Conservation (phyloP, 2,113 vertebrate species). For the Sorex fumeus region DNA sequence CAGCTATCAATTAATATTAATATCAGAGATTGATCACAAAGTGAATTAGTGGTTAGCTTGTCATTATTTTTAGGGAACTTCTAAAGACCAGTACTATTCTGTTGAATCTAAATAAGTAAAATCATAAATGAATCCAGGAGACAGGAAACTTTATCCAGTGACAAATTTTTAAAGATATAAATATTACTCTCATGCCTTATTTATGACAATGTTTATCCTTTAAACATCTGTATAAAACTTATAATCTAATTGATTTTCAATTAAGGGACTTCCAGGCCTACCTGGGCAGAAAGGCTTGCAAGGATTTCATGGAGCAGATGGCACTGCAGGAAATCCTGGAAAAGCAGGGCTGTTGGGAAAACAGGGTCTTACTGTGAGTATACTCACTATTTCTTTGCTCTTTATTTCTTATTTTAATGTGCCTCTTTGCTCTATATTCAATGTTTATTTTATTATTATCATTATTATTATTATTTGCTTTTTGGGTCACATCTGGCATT, state of each 20-base stretch:
- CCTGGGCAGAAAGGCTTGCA: slow-evolving; percentile 90
- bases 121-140: slow-evolving; percentile 42
- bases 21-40: neutral
- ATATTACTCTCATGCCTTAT: neutral
- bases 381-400: neutral
- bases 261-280: slow-evolving; percentile 92
- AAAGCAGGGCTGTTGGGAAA: slow-evolving; percentile 91
- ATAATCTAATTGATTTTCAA: slow-evolving; percentile 72
- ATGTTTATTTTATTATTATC: too few relatives aligned
- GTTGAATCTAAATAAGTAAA: slow-evolving; percentile 57
- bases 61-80: slow-evolving; percentile 45
- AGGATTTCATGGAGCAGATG: slow-evolving; percentile 93
- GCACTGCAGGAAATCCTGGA: slow-evolving; percentile 91
- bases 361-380: slow-evolving; percentile 91
- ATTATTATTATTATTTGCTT: too few relatives aligned
- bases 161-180: slow-evolving; percentile 17
- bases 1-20: too few relatives aligned
- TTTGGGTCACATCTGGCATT: too few relatives aligned
- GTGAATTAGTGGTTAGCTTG: slow-evolving; percentile 10
- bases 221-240: slow-evolving; percentile 41
- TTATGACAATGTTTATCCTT: slow-evolving; percentile 50
- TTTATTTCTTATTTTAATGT: slow-evolving; percentile 29
- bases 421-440: slow-evolving; percentile 40
- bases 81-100: slow-evolving; percentile 26
- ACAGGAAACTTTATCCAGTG: slow-evolving; percentile 15